Evolutionary conservation across 2,888 invertebrate species (phyloP), one percentile per base, ranked within the genome.

Genomic region (Abrostola triplasia): DNA sequence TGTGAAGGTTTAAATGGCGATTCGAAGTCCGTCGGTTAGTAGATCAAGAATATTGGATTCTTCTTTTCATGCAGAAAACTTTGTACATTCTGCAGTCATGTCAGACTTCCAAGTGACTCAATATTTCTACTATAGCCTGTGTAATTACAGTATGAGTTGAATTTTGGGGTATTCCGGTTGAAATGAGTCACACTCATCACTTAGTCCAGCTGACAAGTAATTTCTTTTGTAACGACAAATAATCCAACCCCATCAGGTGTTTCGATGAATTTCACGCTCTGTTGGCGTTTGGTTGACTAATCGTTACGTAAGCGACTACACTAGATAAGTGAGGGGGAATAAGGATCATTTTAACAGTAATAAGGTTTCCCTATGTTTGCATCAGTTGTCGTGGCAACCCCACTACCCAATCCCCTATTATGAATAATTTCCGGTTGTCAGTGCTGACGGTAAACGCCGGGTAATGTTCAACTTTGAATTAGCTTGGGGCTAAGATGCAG

Each of bases 401-500:
- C 82, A 78, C 76, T 80, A 82, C 80, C 76, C 68, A 81, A 76
- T 82, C 77, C 84, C 83, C 84, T 70, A 66, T 56, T 72, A 81
- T 83, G 81, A 83, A 77, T 83, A 91, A 94, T 94, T 91, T 94
- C 93, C 93, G 92, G 90, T 79, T 84, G 90, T 86, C 89, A 73
- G 84, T 81, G 59, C 48, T 52, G 40, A 59, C 65, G 73, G 74
- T 75, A 72, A 76, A 66, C 42, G 59, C 58, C 53, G 59, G 62
- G 72, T 75, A 77, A 68, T 76, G 60, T 68, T 70, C 60, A 76
- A 75, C 66, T 75, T 76, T 71, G 57, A 70, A 73, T 61, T 51
- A 79, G 76, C 74, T 74, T 78, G 81, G 75, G 74, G 49, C 59
- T 69, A 24, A 36, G 10, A 37, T 52, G 35, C 49, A 53, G 63